Evolutionary conservation across 2,797 vertebrate genomes (phyloP).

Genomic region (Micropoecilia bifurca): DNA sequence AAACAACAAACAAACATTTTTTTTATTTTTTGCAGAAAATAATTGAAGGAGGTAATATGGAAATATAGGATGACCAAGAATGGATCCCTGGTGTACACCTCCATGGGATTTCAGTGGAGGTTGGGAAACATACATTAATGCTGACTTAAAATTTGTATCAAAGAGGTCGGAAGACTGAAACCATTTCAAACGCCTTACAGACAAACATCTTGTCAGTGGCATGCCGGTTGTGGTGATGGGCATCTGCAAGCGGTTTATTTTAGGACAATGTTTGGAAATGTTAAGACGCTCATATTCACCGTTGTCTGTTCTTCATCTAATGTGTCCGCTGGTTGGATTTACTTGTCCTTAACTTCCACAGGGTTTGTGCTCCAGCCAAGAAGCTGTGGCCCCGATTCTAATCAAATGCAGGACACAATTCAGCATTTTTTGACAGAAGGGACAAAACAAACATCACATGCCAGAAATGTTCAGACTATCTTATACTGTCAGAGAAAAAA

Average conservation of each 20-base stretch:
- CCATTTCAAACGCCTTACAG: not conserved
- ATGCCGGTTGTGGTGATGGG: conserved; percentile 9
- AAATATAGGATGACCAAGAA: not conserved
- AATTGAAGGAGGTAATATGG: not conserved
- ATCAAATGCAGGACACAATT: conserved; percentile 4
- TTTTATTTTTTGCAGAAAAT: not conserved
- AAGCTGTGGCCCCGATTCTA: not conserved
- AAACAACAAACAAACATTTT: no score
- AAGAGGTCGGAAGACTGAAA: not conserved
- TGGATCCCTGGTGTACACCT: not conserved
- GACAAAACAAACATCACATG: conserved; percentile 13
- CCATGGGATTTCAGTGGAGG: not conserved
- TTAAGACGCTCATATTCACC: not conserved
- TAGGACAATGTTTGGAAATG: conserved; percentile 32
- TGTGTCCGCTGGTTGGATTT: not conserved
- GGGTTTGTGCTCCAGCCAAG: not conserved
- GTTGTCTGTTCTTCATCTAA: not conserved
- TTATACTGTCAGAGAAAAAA: not conserved
- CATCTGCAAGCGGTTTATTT: conserved; percentile 29
- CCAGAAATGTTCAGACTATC: conserved; percentile 5
- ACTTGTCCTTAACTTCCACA: conserved; percentile 7
- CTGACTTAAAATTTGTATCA: not conserved
- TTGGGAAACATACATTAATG: not conserved
- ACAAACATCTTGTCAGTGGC: conserved; percentile 1
- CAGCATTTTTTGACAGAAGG: conserved; percentile 1